phyloP scores from a whole-genome alignment of 2,113 vertebrate species.

The Stegostoma tigrinum region DNA sequence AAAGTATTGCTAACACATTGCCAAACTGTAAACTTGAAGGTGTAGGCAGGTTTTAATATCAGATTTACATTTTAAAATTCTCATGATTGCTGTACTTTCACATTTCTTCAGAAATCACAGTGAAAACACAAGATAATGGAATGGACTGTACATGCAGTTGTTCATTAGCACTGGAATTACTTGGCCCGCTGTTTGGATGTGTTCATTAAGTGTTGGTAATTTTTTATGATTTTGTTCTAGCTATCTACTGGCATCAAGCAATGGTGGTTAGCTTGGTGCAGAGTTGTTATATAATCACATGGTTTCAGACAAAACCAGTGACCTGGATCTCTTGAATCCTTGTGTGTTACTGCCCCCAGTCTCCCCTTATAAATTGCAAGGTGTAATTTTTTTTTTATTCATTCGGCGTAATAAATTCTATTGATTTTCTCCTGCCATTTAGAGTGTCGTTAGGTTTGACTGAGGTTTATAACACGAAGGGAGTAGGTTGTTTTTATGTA shows the following conservation, averaged over 20 bases:
- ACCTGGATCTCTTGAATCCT: not conserved
- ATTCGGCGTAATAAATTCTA: not conserved
- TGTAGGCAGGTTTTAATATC: not conserved
- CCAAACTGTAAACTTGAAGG: slow-evolving; percentile 3
- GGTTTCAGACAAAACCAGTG: not conserved
- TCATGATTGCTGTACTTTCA: not conserved
- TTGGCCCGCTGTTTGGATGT: not conserved
- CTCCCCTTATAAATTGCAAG: not conserved
- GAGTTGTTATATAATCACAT: not conserved
- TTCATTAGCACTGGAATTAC: not conserved
- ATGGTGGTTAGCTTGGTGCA: not conserved
- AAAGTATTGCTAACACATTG: not conserved
- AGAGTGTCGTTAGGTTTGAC: not conserved
- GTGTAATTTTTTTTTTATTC: not conserved
- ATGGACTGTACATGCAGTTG: not conserved
- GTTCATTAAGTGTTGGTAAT: not conserved
- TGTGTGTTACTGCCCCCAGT: not conserved
- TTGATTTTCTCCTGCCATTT: not conserved
- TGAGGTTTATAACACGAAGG: not conserved
- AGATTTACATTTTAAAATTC: not conserved
- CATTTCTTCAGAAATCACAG: not conserved
- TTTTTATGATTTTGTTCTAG: not conserved
- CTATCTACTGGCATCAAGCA: not conserved
- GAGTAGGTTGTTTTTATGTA: not conserved
- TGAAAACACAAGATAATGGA: not conserved